These are phyloP conservation scores for Zaprionus camerounensis DNA, from an alignment of 1,140 invertebrate species.

Conservation along the genomic window DNA sequence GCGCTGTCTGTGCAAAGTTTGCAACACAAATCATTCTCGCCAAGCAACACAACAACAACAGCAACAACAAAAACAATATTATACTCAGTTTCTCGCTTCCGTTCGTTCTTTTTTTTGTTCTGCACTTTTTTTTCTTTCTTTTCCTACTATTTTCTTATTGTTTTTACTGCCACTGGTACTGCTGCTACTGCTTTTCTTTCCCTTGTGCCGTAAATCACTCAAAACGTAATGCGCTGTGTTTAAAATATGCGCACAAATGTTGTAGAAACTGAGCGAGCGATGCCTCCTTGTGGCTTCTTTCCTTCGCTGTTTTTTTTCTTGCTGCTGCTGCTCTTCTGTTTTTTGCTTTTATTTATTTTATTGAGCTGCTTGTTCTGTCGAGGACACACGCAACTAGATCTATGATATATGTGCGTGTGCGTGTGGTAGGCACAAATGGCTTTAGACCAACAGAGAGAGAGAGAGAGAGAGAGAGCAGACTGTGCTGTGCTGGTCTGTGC, in stretches of 20 bases:
- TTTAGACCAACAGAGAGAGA: constrained; percentile 11
- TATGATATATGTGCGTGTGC: constrained; percentile 28
- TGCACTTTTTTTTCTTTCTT: constrained; percentile 10
- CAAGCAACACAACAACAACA: constrained; percentile 26
- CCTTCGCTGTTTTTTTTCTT: constrained; percentile 17
- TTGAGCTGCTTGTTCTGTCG: constrained; percentile 59
- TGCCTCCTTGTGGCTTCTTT: constrained; percentile 37
- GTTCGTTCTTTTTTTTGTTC: background rate
- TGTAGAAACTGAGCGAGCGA: constrained; percentile 60
- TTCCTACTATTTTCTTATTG: constrained; percentile 24
- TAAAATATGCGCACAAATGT: constrained; percentile 75
- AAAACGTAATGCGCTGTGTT: constrained; percentile 77
- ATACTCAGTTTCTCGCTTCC: constrained; percentile 20
- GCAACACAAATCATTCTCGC: constrained; percentile 65
- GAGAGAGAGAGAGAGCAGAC: background rate
- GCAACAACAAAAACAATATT: constrained; percentile 33
- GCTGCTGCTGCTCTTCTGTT: constrained; percentile 12
- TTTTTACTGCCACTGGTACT: constrained; percentile 16
- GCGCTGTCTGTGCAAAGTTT: constrained; percentile 40
- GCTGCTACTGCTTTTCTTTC: constrained; percentile 25
- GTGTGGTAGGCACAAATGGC: constrained; percentile 34
- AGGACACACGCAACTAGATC: constrained; percentile 61
- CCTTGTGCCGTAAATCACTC: constrained; percentile 68
- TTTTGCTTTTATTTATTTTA: constrained; percentile 53
- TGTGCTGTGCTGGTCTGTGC: background rate